A percentile compares a stretch with the other conserved stretches of the same genome.
phyloP scores from a whole-genome alignment of 2,113 vertebrate genomes.

The Pantherophis guttatus region DNA sequence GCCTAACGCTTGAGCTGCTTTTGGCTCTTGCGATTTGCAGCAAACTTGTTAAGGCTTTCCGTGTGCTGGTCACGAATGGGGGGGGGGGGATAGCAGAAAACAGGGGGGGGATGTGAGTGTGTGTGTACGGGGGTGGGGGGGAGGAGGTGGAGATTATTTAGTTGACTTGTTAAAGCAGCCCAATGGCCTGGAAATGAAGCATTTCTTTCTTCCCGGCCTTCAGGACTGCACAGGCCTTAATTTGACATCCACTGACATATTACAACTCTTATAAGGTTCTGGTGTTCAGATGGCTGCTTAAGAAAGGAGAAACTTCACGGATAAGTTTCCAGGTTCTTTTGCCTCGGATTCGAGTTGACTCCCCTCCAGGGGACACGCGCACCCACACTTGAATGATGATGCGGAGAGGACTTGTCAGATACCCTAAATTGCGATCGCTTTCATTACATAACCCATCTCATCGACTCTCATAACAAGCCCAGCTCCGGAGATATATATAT shows the following conservation, averaged over 20 bases:
- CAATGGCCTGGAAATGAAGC: constrained; percentile 67
- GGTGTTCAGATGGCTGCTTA: constrained; percentile 41
- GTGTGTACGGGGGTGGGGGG: background rate
- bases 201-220: constrained; percentile 57
- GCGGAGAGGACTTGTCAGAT: constrained; percentile 45
- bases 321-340: constrained; percentile 23
- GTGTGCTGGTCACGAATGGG: constrained; percentile 42
- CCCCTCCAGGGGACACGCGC: background rate
- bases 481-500: background rate
- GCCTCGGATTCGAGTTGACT: no score
- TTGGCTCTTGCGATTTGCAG: constrained; percentile 44
- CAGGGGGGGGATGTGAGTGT: background rate
- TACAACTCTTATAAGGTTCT: constrained; percentile 59
- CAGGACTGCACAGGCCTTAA: constrained; percentile 53
- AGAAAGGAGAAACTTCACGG: constrained; percentile 42
- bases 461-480: constrained; percentile 7
- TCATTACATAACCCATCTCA: constrained; percentile 45
- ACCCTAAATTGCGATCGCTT: constrained; percentile 5
- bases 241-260: constrained; percentile 59
- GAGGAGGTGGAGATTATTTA: constrained; percentile 42
- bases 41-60: constrained; percentile 21
- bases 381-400: constrained; percentile 22
- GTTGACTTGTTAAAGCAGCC: constrained; percentile 59
- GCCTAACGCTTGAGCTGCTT: constrained; percentile 28
- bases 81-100: constrained; percentile 25